These are phyloP conservation scores for Cairina moschata DNA, from an alignment of 2,113 vertebrate species.

Conservation along the genomic window DNA sequence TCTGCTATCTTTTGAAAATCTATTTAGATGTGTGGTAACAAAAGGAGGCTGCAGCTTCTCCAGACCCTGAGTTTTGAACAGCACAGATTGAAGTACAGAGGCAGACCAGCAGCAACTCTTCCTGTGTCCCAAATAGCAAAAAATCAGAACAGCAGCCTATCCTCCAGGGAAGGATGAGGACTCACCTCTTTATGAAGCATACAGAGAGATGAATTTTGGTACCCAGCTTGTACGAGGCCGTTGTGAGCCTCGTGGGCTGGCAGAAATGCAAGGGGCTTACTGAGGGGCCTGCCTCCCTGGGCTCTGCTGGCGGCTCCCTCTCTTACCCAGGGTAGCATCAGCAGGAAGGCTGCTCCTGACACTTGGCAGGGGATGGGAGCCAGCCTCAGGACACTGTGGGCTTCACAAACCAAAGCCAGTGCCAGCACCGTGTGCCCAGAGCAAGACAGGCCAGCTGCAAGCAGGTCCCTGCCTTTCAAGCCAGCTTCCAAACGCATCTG, in stretches of 20 bases:
- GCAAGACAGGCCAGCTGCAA: neutral
- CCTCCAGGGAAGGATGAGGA: neutral
- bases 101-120: neutral
- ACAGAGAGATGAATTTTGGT: neutral
- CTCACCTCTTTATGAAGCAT: neutral
- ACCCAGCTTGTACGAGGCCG: neutral
- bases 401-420: neutral
- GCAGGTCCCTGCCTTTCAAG: neutral
- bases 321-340: neutral
- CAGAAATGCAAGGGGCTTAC: neutral
- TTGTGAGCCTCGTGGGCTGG: neutral
- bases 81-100: neutral
- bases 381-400: rapidly evolving
- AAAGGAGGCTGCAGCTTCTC: neutral
- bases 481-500: neutral
- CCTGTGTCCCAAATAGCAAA: neutral
- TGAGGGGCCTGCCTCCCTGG: neutral
- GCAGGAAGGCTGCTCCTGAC: neutral
- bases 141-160: rapidly evolving
- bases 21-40: neutral
- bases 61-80: neutral
- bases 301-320: neutral
- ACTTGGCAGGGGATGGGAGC: neutral
- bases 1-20: neutral
- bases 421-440: rapidly evolving